phyloP scores from a whole-genome alignment of 2,888 invertebrate species.

The Parasteatoda lunata region DNA sequence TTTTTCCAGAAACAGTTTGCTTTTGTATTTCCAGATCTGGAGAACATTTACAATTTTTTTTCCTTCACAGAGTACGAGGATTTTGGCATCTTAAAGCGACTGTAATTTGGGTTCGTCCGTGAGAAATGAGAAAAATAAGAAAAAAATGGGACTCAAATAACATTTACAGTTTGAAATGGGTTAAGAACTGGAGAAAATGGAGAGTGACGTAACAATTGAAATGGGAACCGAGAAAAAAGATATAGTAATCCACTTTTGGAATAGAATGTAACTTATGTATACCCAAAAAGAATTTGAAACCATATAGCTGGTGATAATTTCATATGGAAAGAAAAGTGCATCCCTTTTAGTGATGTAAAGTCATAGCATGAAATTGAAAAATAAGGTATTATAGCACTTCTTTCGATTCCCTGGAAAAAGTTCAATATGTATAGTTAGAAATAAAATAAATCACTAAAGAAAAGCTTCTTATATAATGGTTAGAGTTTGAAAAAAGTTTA shows the following conservation, averaged over 20 bases:
- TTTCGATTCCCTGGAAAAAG: no score
- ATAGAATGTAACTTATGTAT: not conserved
- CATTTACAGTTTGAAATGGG: not conserved
- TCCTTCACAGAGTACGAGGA: not conserved
- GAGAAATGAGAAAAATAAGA: not conserved
- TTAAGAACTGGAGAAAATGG: not conserved
- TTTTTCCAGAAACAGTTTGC: not conserved
- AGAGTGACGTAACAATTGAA: not conserved
- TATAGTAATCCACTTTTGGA: not conserved
- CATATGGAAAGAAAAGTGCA: no score
- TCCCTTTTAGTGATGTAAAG: no score
- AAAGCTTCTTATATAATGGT: no score
- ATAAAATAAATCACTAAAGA: no score
- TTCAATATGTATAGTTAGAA: no score
- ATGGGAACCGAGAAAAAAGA: not conserved
- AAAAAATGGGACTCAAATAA: not conserved
- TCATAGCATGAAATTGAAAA: no score
- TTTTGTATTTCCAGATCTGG: not conserved
- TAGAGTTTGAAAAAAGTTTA: no score
- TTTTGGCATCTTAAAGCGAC: conserved; percentile 31
- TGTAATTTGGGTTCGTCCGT: conserved; percentile 13
- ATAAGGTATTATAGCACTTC: no score
- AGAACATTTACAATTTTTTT: not conserved
- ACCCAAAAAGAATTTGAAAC: no score
- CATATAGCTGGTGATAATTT: no score